These are phyloP conservation scores for Picathartes gymnocephalus DNA, from an alignment of 2,113 vertebrate species.

Conservation along the genomic window DNA sequence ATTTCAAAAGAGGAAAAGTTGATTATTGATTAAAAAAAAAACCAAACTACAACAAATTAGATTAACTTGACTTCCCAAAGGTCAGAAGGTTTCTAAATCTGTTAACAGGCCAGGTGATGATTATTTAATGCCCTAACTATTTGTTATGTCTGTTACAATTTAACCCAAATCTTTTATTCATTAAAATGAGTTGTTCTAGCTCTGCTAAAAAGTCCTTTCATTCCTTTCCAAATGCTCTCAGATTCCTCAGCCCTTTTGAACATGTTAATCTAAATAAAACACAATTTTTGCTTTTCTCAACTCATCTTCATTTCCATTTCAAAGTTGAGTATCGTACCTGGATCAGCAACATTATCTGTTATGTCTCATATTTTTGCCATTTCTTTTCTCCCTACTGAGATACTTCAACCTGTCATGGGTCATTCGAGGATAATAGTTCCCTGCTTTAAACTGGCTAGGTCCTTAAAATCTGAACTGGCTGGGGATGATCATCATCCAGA, in stretches of 20 bases:
- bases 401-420: background rate
- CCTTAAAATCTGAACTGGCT: background rate
- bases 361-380: background rate
- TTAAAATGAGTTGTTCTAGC: constrained; percentile 39
- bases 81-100: constrained; percentile 40
- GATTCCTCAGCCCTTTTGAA: constrained; percentile 4
- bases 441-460: background rate
- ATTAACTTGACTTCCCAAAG: constrained; percentile 38
- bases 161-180: constrained; percentile 55
- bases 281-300: background rate
- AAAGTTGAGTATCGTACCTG: background rate
- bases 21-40: background rate
- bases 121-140: constrained; percentile 61
- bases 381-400: constrained; percentile 7
- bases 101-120: constrained; percentile 22
- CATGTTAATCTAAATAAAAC: constrained; percentile 37
- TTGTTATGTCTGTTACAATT: constrained; percentile 58
- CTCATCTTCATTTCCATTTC: constrained; percentile 49
- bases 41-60: background rate
- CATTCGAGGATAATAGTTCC: constrained; percentile 38
- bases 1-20: background rate
- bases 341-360: background rate
- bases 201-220: constrained; percentile 32
- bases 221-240: constrained; percentile 44
- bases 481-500: background rate